phyloP scores from a whole-genome alignment of 2,113 vertebrate genomes.

The Saccopteryx leptura region DNA sequence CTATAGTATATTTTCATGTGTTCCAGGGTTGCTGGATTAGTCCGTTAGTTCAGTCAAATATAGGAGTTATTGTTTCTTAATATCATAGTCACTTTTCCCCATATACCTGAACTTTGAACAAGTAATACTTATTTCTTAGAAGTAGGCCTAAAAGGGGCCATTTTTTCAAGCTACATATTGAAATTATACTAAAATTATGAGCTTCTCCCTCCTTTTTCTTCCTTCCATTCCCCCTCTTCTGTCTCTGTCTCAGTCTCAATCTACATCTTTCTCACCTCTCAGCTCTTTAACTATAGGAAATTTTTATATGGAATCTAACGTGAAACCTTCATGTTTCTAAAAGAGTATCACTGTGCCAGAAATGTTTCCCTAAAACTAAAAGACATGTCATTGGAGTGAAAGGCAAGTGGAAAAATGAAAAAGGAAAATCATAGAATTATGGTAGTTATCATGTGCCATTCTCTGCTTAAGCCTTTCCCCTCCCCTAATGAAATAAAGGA shows the following conservation, averaged over 20 bases:
- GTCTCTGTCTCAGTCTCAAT: background rate
- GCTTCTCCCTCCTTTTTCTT: background rate
- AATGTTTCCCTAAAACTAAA: slow-evolving; percentile 56
- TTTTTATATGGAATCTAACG: slow-evolving; percentile 46
- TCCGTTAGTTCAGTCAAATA: background rate
- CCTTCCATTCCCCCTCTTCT: background rate
- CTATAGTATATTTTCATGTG: background rate
- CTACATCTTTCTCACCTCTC: background rate
- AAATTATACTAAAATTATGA: background rate
- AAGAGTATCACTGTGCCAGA: slow-evolving; percentile 18
- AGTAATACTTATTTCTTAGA: background rate
- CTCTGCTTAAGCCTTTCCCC: background rate
- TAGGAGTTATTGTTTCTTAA: background rate
- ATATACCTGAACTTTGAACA: background rate
- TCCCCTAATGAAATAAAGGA: background rate
- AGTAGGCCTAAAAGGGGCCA: background rate
- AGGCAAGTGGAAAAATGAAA: slow-evolving; percentile 18
- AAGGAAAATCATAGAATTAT: background rate
- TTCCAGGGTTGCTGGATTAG: background rate
- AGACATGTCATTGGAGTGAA: background rate
- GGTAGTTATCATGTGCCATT: background rate
- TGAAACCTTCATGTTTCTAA: slow-evolving; percentile 46
- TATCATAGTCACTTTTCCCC: slow-evolving; percentile 3
- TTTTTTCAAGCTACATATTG: slow-evolving; percentile 14
- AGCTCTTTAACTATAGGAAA: slow-evolving; percentile 46